Evolutionary conservation across 2,113 vertebrate species (phyloP).

Genomic region (Oenanthe melanoleuca): DNA sequence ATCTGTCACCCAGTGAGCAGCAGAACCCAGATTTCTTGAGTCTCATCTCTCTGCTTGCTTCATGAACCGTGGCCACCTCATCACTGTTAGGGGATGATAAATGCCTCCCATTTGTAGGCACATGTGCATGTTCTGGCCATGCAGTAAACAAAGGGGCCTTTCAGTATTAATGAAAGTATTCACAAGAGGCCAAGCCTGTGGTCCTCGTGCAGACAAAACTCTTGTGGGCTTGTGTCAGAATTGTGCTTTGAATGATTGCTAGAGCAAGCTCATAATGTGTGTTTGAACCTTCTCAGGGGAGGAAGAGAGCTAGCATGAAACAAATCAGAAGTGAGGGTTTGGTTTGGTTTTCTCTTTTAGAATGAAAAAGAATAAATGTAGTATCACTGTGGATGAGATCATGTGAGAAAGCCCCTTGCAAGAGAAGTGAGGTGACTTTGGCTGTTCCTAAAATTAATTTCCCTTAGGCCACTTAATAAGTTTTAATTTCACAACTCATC

Average conservation of each 20-base stretch:
- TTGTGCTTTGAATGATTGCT: slow-evolving; percentile 36
- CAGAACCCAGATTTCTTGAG: neutral
- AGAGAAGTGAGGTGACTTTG: neutral
- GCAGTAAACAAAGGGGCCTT: slow-evolving; percentile 62
- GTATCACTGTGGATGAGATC: neutral
- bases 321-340: neutral
- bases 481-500: neutral
- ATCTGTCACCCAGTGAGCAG: neutral
- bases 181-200: slow-evolving; percentile 21
- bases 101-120: slow-evolving; percentile 37
- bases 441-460: neutral
- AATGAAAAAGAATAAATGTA: neutral
- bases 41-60: slow-evolving; percentile 45
- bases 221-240: neutral
- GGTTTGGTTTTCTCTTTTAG: neutral
- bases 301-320: neutral
- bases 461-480: neutral
- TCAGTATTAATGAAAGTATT: slow-evolving; percentile 54
- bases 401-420: neutral
- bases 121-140: slow-evolving; percentile 32
- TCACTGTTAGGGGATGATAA: slow-evolving; percentile 39
- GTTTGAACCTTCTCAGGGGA: slow-evolving; percentile 29
- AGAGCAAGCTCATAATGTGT: slow-evolving; percentile 2
- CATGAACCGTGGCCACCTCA: slow-evolving; percentile 40
- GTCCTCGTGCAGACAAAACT: slow-evolving; percentile 24